Conservation (phyloP, 2,888 invertebrate genomes). For the Capitulum mitella region DNA sequence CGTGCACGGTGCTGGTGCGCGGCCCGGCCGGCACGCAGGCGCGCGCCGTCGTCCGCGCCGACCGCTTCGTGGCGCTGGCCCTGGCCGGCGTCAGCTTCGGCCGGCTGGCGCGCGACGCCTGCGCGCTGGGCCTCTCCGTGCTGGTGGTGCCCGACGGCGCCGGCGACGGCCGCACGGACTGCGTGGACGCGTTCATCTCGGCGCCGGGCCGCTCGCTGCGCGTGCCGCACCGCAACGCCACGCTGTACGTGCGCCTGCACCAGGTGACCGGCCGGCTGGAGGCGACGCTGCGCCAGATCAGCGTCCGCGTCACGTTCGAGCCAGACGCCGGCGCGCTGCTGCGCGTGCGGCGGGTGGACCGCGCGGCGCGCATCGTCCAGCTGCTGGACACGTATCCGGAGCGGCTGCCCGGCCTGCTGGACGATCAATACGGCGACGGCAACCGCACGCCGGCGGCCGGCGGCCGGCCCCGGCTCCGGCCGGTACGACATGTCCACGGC, state of each 20-base stretch:
- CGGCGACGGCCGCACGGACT: conserved; percentile 5
- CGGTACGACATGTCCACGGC: too few relatives aligned
- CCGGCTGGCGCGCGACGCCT: background rate
- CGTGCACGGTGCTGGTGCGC: conserved; percentile 9
- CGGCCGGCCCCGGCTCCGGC: too few relatives aligned
- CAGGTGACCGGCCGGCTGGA: background rate
- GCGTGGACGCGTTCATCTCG: background rate
- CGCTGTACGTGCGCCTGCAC: background rate
- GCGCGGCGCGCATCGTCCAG: background rate
- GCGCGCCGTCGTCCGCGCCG: background rate
- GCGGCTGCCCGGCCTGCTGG: background rate
- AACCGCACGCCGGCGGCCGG: too few relatives aligned
- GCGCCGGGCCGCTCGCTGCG: background rate
- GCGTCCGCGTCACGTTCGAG: background rate
- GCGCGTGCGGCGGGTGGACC: background rate
- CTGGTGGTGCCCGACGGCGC: background rate
- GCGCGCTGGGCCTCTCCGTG: background rate
- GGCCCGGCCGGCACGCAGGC: background rate
- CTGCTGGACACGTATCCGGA: background rate
- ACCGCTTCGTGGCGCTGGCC: background rate
- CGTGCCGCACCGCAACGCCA: conserved; percentile 2
- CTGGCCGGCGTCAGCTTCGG: background rate
- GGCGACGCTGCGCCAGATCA: background rate
- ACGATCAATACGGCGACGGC: too few relatives aligned
- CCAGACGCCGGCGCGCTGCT: background rate